These are phyloP conservation scores for Melolontha melolontha DNA, from an alignment of 2,888 invertebrate genomes.

Conservation along the genomic window DNA sequence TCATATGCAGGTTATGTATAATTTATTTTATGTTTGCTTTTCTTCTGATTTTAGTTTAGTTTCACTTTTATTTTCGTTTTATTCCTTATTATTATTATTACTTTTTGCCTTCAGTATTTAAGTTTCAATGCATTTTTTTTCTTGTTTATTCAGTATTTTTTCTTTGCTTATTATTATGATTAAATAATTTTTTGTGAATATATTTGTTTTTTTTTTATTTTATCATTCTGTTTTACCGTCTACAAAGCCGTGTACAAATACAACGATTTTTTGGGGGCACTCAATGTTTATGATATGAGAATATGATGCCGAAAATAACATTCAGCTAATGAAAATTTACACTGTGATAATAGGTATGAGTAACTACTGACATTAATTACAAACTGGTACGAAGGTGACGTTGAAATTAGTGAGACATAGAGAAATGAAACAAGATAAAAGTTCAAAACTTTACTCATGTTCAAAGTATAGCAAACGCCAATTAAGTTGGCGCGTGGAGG, in stretches of 20 bases:
- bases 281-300: too few relatives aligned
- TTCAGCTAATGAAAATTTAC: too few relatives aligned
- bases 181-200: slow-evolving; percentile 29
- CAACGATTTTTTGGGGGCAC: too few relatives aligned
- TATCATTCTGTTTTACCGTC: neutral
- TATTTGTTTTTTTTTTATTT: slow-evolving; percentile 20
- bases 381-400: too few relatives aligned
- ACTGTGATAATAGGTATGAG: too few relatives aligned
- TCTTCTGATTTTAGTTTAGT: slow-evolving; percentile 43
- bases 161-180: slow-evolving; percentile 28
- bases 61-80: slow-evolving; percentile 46
- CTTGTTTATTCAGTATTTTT: slow-evolving; percentile 54
- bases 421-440: too few relatives aligned
- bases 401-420: too few relatives aligned
- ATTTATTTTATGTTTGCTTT: slow-evolving; percentile 41
- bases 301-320: too few relatives aligned
- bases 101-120: slow-evolving; percentile 57
- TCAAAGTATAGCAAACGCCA: too few relatives aligned
- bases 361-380: too few relatives aligned
- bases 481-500: too few relatives aligned
- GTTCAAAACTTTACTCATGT: too few relatives aligned
- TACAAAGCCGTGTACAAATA: neutral
- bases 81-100: slow-evolving; percentile 33
- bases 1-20: slow-evolving; percentile 47
- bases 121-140: slow-evolving; percentile 53